Conservation (phyloP, 2,888 invertebrate species). For the Ditylenchus weischeri region DNA sequence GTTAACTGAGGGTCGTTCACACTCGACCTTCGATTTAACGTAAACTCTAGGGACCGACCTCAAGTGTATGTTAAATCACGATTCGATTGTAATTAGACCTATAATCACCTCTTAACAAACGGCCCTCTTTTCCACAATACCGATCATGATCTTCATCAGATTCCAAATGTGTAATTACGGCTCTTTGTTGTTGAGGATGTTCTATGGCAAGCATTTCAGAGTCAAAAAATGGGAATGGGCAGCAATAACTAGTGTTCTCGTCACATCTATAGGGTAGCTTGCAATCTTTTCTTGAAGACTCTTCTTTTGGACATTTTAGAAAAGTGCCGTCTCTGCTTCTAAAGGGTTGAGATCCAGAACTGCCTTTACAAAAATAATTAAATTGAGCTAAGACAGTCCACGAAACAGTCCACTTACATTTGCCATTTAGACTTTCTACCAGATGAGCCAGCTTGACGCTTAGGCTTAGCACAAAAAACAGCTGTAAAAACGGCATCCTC, state of each 20-base stretch:
- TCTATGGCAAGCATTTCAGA: conserved; percentile 5
- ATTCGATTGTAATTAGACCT: too few species aligned
- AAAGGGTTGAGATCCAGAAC: conserved; percentile 15
- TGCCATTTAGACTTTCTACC: too few species aligned
- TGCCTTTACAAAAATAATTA: background rate
- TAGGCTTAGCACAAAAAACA: too few species aligned
- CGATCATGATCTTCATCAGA: conserved; percentile 24
- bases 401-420: too few species aligned
- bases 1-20: too few species aligned
- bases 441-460: too few species aligned
- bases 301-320: conserved; percentile 8
- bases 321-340: conserved; percentile 14
- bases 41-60: too few species aligned
- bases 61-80: too few species aligned
- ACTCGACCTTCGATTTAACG: too few species aligned
- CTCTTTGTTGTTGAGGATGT: background rate
- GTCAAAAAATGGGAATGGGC: conserved; percentile 10
- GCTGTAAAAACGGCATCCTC: too few species aligned
- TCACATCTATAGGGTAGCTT: conserved; percentile 17
- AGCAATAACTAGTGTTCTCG: conserved; percentile 19
- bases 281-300: conserved; percentile 9
- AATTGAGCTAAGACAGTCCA: too few species aligned
- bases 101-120: conserved; percentile 26
- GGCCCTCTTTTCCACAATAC: conserved; percentile 23
- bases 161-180: conserved; percentile 21